Base-by-base conservation (phyloP, 2,888 invertebrate species). In the Drosophila atroscutellata region DNA sequence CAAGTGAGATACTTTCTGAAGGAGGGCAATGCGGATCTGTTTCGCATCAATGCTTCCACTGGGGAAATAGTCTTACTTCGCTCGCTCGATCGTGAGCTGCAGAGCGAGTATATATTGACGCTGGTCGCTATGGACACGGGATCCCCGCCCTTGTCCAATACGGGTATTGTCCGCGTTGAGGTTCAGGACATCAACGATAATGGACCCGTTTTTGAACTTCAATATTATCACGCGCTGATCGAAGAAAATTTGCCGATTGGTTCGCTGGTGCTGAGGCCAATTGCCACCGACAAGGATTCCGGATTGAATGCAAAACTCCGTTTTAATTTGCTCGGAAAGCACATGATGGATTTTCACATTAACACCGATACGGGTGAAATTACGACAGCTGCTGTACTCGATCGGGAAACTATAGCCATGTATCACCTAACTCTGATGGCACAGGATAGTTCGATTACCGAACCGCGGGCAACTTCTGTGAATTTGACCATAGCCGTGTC, bases 151-250 rank as follows among this genome's bases (percentile, higher is more conserved):
- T 94, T 98, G 65, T 98, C 98, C 3, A 98, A 99, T 56, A 97
- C 98, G 6, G 98, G 98, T 45, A 96, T 97, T 56, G 97, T 99
- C 2, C 95, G 95, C 89, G 96, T 99, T 68, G 94, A 97, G 61
- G 98, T 99, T 13, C 97, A 98, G 93, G 99, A 99, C 93, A 96
- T 98, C 66, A 99, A 99, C 92, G 99, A 99, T 92, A 98, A 98
- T 92, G 96, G 96, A 81, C 99, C 99, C 0, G 96, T 96, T 86
- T 99, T 99, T 92, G 96, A 95, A 85, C 94, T 96, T 61, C 96
- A 97, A 90, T 95, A 96, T 63, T 98, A 98, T 92, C 95, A 95
- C 81, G 96, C 96, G 0, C 94, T 94, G 56, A 96, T 99, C 0
- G 94, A 95, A 79, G 99, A 99, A 94, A 98, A 99, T 92, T 94